Conservation (phyloP, 2,113 vertebrate species). For the Pseudorasbora parva region DNA sequence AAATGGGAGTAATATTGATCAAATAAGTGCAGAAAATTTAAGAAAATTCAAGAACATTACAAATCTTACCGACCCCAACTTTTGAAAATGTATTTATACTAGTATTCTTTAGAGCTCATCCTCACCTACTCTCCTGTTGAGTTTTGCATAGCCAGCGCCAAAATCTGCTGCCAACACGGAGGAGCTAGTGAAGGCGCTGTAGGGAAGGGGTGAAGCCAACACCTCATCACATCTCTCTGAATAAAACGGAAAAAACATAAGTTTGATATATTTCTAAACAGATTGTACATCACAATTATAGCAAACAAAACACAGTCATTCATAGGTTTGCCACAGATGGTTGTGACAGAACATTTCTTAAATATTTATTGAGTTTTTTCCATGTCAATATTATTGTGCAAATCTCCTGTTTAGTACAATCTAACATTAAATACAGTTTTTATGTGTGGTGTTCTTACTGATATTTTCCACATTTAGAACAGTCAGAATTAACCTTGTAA, state of each 20-base stretch:
- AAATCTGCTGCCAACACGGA: conserved; percentile 81
- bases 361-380: neutral
- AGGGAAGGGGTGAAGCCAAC: conserved; percentile 83
- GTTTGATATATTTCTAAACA: neutral
- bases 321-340: neutral
- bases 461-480: neutral
- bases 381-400: no score
- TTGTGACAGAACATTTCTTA: neutral
- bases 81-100: no score
- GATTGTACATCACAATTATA: neutral
- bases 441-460: no score
- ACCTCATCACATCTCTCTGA: conserved; percentile 90
- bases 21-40: neutral
- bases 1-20: neutral
- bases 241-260: conserved; percentile 6
- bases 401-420: no score
- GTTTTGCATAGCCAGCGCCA: conserved; percentile 89
- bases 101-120: neutral
- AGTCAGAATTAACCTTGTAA: neutral
- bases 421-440: no score
- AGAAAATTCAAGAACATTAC: neutral
- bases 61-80: neutral
- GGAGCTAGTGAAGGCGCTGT: conserved; percentile 87
- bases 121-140: conserved; percentile 86
- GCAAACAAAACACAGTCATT: neutral